phyloP scores from a whole-genome alignment of 1,140 invertebrate species.

The Ericerus pela region DNA sequence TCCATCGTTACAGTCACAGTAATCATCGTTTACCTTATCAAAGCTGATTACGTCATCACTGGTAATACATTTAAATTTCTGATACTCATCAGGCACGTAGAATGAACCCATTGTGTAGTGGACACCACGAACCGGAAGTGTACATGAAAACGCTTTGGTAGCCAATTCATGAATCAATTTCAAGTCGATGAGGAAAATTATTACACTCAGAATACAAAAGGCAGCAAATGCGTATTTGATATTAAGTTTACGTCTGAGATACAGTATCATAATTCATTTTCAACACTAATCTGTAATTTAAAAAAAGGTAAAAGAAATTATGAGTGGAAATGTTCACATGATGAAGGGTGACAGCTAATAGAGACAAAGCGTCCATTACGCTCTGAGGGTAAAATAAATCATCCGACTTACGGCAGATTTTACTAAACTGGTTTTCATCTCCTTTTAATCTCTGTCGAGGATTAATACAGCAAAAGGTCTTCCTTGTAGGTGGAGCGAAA shows the following conservation, averaged over 20 bases:
- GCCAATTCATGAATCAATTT: background rate
- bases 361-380: too few species aligned
- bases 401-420: too few species aligned
- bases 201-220: background rate
- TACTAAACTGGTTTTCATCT: too few species aligned
- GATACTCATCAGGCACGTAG: background rate
- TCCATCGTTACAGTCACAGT: conserved; percentile 89
- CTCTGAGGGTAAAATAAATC: too few species aligned
- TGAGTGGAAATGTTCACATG: too few species aligned
- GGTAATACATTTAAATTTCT: background rate
- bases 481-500: too few species aligned
- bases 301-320: too few species aligned
- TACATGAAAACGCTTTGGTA: background rate
- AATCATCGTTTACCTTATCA: conserved; percentile 80
- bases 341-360: too few species aligned
- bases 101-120: background rate
- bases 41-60: background rate
- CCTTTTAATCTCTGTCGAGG: too few species aligned
- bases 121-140: background rate
- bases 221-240: background rate
- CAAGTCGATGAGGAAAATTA: background rate
- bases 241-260: background rate
- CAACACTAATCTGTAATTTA: too few species aligned
- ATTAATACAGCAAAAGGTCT: too few species aligned
- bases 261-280: background rate